Evolutionary conservation across 1,140 invertebrate genomes (phyloP), one percentile per base, ranked within the genome.

Genomic region (Notospermus geniculatus): DNA sequence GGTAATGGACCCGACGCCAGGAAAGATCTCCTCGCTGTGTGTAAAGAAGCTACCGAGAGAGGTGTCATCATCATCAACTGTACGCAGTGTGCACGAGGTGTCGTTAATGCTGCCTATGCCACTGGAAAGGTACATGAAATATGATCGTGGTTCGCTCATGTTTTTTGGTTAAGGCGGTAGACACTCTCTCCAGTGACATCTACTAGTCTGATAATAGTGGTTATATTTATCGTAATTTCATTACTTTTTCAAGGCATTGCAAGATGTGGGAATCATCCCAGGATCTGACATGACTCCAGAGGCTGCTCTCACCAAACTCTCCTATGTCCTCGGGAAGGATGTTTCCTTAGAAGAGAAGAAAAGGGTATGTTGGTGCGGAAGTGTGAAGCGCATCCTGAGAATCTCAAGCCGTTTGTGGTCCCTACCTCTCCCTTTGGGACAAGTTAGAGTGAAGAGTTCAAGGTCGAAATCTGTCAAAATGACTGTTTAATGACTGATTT

Each of bases 231-330:
- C 15, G 4, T 53, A 41, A 32, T 41, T 50, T 15, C 15, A 36
- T 36, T 53, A 17, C 57, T 61, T n/a, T 60, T 67, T 70, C 27
- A 61, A 84, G 84, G 80, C 83, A 15, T 67, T 87, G 23, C 59
- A 76, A 36, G 83, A 86, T 57, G 78, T 76, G 69, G 94, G 94
- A 7, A 90, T 97, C 2, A 88, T 94, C 53, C 86, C 90, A 0
- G 95, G 96, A 0, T 90, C 85, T 59, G 95, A 98, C 76, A 97
- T 98, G 92, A 98, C 95, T 0, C 88, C 90, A 0, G 95, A 98
- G 80, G 93, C 95, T 0, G 93, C 95, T 0, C 80, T 97, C 0
- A 88, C 92, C 1, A 98, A 98, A 82, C 82, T 98, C 2, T 86
- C 88, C 1, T 98, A 97, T 70, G 91, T 98, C 0, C 81, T 98